These are phyloP conservation scores for Megaceryle torquata DNA, from an alignment of 2,113 vertebrate species.

Conservation along the genomic window DNA sequence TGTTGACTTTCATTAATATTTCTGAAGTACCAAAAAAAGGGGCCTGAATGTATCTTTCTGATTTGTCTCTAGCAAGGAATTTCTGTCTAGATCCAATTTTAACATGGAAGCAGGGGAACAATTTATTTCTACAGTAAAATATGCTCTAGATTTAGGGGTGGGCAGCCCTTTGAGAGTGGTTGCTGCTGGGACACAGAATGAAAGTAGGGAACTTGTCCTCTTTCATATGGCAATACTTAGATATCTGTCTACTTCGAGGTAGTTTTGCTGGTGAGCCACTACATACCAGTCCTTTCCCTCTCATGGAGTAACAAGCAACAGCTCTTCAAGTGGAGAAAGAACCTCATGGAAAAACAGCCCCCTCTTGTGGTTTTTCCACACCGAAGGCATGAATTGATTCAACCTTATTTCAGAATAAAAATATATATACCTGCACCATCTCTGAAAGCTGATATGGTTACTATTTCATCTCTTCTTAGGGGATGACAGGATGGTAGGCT, in stretches of 20 bases:
- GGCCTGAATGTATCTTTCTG: background rate
- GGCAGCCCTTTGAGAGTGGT: background rate
- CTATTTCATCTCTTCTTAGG: background rate
- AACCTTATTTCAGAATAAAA: background rate
- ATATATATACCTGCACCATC: background rate
- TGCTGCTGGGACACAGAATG: background rate
- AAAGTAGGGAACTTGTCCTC: background rate
- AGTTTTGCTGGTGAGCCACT: background rate
- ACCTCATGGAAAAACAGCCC: background rate
- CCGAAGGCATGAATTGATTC: background rate
- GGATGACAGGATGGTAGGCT: background rate
- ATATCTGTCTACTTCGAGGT: too few species aligned
- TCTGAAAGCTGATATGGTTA: background rate
- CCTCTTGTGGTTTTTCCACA: background rate
- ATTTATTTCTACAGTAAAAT: background rate
- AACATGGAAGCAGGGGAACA: background rate
- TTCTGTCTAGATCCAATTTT: background rate
- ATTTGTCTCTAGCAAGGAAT: background rate
- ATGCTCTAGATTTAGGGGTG: background rate
- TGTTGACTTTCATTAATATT: background rate
- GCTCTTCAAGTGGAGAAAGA: background rate
- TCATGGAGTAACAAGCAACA: background rate
- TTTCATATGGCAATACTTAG: background rate
- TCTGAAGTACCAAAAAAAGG: background rate
- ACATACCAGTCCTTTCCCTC: background rate